These are phyloP conservation scores for Chironomus tepperi DNA, from an alignment of 1,140 invertebrate genomes.

Conservation along the genomic window DNA sequence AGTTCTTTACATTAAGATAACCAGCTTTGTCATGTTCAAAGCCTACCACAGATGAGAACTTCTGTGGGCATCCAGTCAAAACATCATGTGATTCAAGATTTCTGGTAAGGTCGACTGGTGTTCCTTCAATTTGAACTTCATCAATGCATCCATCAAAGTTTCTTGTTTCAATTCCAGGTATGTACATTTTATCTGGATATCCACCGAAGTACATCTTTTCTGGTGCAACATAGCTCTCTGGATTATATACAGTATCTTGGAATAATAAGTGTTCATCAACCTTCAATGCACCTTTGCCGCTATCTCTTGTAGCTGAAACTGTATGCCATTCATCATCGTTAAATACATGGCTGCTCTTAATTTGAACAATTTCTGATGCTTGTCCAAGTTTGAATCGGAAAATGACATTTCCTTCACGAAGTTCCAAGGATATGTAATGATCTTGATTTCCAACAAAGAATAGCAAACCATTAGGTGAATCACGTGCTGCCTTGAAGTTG, in stretches of 20 bases:
- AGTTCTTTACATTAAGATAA: conserved; percentile 53
- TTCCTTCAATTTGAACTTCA: conserved; percentile 63
- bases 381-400: conserved; percentile 62
- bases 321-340: conserved; percentile 81
- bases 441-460: conserved; percentile 68
- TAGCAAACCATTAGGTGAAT: conserved; percentile 74
- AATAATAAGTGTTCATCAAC: conserved; percentile 51
- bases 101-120: conserved; percentile 67
- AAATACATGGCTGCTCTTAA: conserved; percentile 47
- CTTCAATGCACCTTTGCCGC: conserved; percentile 55
- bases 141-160: conserved; percentile 94
- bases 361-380: conserved; percentile 41
- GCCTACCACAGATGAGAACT: conserved; percentile 40
- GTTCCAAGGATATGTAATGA: conserved; percentile 76
- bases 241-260: conserved; percentile 34
- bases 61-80: conserved; percentile 71
- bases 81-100: conserved; percentile 72
- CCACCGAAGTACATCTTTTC: conserved; percentile 85
- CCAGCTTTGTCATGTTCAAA: conserved; percentile 48
- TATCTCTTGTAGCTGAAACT: conserved; percentile 59
- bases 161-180: conserved; percentile 52
- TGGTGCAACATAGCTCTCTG: conserved; percentile 44
- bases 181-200: conserved; percentile 58
- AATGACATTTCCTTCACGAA: conserved; percentile 64
- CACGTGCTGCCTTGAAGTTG: conserved; percentile 69